Evolutionary conservation across 37 sponge, comb jelly and placozoan species (phyloP).

Genomic region (Cliona cf. orientalis): DNA sequence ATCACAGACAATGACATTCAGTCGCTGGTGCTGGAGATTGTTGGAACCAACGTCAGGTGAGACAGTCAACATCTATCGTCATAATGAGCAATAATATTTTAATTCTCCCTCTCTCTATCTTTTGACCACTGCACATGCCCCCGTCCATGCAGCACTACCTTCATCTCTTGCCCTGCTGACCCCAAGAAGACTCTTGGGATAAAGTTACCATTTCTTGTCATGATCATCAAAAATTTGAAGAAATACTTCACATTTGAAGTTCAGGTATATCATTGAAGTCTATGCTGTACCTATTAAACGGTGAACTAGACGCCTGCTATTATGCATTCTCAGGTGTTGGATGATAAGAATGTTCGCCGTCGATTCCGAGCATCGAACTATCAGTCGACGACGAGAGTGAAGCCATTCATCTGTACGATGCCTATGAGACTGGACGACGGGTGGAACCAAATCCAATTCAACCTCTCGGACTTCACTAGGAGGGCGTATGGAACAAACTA

Average conservation of each 20-base stretch:
- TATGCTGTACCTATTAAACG: not conserved
- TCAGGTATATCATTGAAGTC: slow-evolving; percentile 59
- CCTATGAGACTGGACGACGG: slow-evolving; percentile 99
- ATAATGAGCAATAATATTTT: not conserved
- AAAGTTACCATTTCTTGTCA: slow-evolving; percentile 96
- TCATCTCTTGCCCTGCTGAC: slow-evolving; percentile 94
- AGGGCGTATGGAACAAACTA: slow-evolving; percentile 99
- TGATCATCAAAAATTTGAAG: slow-evolving; percentile 99
- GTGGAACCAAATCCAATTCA: slow-evolving; percentile 99
- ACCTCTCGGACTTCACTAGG: slow-evolving; percentile 97
- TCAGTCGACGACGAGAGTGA: slow-evolving; percentile 95
- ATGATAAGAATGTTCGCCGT: slow-evolving; percentile 94
- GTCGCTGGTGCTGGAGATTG: slow-evolving; percentile 95
- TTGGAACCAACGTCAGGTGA: slow-evolving; percentile 94
- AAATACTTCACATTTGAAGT: slow-evolving; percentile 99
- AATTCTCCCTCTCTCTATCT: not conserved
- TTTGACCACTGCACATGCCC: not conserved
- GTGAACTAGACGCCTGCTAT: not conserved
- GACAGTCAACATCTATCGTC: not conserved
- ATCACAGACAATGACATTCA: slow-evolving; percentile 99
- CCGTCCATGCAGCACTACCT: slow-evolving; percentile 89
- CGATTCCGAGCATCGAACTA: slow-evolving; percentile 99
- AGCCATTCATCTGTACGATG: slow-evolving; percentile 99
- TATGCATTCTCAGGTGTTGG: slow-evolving; percentile 88
- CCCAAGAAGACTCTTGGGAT: slow-evolving; percentile 91